Percentiles rank a stretch among this genome's conserved stretches.
These are phyloP conservation scores for Automeris io DNA, from an alignment of 2,888 invertebrate genomes.

Conservation along the genomic window DNA sequence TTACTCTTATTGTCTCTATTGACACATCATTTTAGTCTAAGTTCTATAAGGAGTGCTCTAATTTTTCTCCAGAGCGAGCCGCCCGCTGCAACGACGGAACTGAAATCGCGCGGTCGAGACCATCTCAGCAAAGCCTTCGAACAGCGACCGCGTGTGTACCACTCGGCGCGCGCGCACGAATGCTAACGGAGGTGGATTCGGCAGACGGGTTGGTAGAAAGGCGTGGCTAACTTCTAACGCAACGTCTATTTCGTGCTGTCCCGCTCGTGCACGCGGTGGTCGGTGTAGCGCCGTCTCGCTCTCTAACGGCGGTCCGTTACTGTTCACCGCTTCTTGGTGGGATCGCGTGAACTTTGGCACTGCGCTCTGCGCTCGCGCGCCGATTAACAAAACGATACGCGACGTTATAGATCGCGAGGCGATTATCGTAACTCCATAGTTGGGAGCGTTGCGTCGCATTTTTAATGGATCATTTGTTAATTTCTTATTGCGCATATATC, in stretches of 20 bases:
- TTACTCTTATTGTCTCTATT: constrained; percentile 36
- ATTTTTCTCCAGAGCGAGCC: constrained; percentile 16
- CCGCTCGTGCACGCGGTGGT: constrained; percentile 22
- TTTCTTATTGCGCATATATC: constrained; percentile 1
- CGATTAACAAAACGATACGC: constrained; percentile 64
- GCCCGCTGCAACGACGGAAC: constrained; percentile 38
- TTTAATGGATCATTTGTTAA: constrained; percentile 17
- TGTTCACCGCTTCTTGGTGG: constrained; percentile 50
- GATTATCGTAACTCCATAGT: constrained; percentile 53
- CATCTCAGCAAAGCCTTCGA: constrained; percentile 38
- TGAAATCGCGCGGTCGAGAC: constrained; percentile 48
- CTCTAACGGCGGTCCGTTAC: constrained; percentile 65
- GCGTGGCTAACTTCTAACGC: constrained; percentile 71
- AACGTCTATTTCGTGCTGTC: constrained; percentile 58
- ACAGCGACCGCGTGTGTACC: constrained; percentile 49
- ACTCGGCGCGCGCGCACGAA: constrained; percentile 72
- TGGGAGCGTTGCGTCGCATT: constrained; percentile 32
- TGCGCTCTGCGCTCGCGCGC: constrained; percentile 49
- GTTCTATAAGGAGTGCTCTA: constrained; percentile 13
- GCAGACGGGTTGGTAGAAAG: constrained; percentile 49
- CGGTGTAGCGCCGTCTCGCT: constrained; percentile 31
- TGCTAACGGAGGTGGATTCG: constrained; percentile 67
- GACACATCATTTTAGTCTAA: constrained; percentile 25
- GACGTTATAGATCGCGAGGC: constrained; percentile 61
- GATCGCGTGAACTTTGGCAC: constrained; percentile 72